These are phyloP conservation scores for Mycteria americana DNA, from an alignment of 2,797 vertebrate genomes.

Conservation along the genomic window DNA sequence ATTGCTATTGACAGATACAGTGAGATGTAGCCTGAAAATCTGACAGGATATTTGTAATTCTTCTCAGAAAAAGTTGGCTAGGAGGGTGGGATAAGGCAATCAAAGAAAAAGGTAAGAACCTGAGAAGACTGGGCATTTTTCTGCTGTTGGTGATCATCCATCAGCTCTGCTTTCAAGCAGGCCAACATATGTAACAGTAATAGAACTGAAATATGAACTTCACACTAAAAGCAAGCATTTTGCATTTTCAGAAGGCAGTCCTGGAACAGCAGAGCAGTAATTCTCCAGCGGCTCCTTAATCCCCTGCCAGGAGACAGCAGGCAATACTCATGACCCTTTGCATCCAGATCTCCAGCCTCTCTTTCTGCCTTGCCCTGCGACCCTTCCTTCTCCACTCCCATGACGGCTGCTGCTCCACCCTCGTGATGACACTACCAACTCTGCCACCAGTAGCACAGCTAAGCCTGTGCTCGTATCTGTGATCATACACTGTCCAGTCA, in stretches of 20 bases:
- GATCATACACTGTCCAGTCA: not conserved
- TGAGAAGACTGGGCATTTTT: not conserved
- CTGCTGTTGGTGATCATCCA: not conserved
- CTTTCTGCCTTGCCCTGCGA: not conserved
- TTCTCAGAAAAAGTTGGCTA: not conserved
- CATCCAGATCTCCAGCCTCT: not conserved
- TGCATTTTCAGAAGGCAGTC: not conserved
- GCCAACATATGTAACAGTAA: not conserved
- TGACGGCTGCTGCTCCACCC: not conserved
- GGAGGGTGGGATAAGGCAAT: not conserved
- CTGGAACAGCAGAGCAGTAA: not conserved
- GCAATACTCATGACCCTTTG: not conserved
- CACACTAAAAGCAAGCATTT: not conserved
- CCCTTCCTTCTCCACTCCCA: not conserved
- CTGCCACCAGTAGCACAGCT: not conserved
- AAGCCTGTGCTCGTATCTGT: not conserved
- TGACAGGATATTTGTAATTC: not conserved
- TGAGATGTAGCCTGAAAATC: not conserved
- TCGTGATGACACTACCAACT: fast-evolving
- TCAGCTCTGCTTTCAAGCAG: not conserved
- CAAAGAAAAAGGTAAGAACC: not conserved
- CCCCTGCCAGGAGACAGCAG: not conserved
- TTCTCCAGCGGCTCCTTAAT: not conserved
- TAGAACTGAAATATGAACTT: not conserved
- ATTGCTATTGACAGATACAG: not conserved